phyloP scores from a whole-genome alignment of 1,140 invertebrate genomes.

The Spodoptera frugiperda region DNA sequence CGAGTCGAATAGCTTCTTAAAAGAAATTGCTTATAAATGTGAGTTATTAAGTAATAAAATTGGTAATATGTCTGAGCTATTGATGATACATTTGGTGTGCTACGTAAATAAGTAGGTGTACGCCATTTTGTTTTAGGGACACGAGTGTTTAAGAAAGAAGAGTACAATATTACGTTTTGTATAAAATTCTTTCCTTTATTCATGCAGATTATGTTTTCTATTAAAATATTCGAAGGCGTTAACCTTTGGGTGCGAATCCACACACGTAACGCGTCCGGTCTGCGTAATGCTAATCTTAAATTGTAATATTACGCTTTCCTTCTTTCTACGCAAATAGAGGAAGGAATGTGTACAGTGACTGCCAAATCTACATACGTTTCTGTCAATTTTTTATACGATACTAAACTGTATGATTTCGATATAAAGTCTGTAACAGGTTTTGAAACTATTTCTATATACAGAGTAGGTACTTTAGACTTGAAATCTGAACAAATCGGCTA shows the following conservation, averaged over 20 bases:
- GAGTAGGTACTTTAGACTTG: too few relatives aligned
- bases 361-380: too few relatives aligned
- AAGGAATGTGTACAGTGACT: not conserved
- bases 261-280: constrained; percentile 1
- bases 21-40: constrained; percentile 39
- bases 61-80: constrained; percentile 29
- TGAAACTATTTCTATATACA: too few relatives aligned
- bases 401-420: too few relatives aligned
- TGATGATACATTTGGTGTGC: constrained; percentile 17
- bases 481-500: too few relatives aligned
- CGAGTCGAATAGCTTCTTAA: constrained; percentile 34
- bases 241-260: not conserved
- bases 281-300: not conserved
- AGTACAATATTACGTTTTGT: not conserved
- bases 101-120: constrained; percentile 13
- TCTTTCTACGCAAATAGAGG: too few relatives aligned
- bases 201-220: constrained; percentile 2
- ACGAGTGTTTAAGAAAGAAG: not conserved
- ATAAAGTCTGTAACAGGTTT: too few relatives aligned
- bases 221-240: constrained; percentile 9
- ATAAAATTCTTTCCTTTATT: not conserved
- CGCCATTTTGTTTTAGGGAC: not conserved
- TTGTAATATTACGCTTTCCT: not conserved
- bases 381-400: too few relatives aligned
- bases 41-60: constrained; percentile 32